Evolutionary conservation across 2,888 invertebrate genomes (phyloP), one percentile per base, ranked within the genome.

Genomic region (Machimus atricapillus): DNA sequence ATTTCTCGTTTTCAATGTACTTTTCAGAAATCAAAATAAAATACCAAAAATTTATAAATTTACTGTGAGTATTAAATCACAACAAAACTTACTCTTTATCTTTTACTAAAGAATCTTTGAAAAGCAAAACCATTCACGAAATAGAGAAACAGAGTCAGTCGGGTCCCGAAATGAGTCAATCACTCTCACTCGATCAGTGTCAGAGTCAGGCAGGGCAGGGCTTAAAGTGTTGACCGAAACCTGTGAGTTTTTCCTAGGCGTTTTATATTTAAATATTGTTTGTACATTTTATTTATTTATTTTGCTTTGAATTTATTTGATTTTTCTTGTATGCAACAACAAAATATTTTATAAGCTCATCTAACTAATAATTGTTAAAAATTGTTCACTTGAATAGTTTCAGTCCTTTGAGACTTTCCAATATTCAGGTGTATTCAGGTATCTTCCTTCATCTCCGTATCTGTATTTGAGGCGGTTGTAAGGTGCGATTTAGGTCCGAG

Each of bases 11-110:
- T 89, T 89, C 89, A 89, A 90, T 93, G 92, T 93, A 93, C 90
- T 93, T 93, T 93, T 93, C 93, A 93, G 93, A 93, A 93, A 90
- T 85, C 87, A 87, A 76, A 86, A 79, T 83, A 83, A 77, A 78
- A 87, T 78, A 46, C 79, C 43, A 85, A 86, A 87, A 87, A 85
- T 86, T 73, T 74, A 79, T 66, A 37, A 83, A 87, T 73, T 46
- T 76, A 27, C 74, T 85, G 85, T 85, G 85, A 85, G 74, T 76
- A 85, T 76, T 40, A 73, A 66, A 46, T 85, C 76, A 76, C 85
- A 74, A 74, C 34, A 73, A 74, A 74, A 74, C 81, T 74, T 27
- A 23, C 76, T 85, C 74, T 85, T n/a, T 34, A 40, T 66, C 37
- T 81, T 66, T 27, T 66, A 66, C 66, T 66, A 66, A 66, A 66